These are phyloP conservation scores for Monopis laevigella DNA, from an alignment of 2,888 invertebrate species.

Conservation along the genomic window DNA sequence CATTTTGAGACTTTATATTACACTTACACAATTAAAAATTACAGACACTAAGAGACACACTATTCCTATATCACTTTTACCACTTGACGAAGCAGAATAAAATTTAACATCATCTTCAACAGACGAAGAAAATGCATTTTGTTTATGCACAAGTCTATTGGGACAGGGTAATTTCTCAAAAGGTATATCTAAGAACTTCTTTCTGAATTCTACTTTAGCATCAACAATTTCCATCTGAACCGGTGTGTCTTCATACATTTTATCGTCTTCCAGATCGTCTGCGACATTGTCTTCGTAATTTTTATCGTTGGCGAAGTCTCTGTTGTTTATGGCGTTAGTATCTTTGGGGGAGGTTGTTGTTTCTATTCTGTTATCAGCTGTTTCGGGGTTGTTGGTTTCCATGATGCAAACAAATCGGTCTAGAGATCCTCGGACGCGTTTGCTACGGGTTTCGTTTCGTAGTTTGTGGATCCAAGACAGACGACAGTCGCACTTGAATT, in stretches of 20 bases:
- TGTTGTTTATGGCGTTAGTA: conserved; percentile 22
- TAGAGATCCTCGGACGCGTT: conserved; percentile 70
- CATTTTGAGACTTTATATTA: too few relatives aligned
- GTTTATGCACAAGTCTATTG: conserved; percentile 37
- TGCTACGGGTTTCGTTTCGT: conserved; percentile 77
- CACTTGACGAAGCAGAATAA: conserved; percentile 43
- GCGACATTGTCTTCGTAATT: conserved; percentile 40
- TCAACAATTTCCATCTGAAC: conserved; percentile 40
- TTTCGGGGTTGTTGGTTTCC: conserved; percentile 46
- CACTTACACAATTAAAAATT: too few relatives aligned
- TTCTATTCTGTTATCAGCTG: conserved; percentile 29
- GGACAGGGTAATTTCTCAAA: conserved; percentile 47
- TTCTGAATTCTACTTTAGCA: conserved; percentile 42
- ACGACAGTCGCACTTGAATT: conserved; percentile 82
- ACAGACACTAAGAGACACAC: not conserved
- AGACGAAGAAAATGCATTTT: conserved; percentile 46
- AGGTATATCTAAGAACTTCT: conserved; percentile 47
- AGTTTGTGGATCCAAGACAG: conserved; percentile 81
- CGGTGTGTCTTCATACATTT: conserved; percentile 47
- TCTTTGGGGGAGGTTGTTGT: conserved; percentile 15
- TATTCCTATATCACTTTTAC: not conserved
- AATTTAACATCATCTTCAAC: conserved; percentile 59
- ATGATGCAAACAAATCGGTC: conserved; percentile 76
- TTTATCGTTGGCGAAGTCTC: conserved; percentile 24
- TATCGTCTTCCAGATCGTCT: conserved; percentile 37